Evolutionary conservation across 2,113 vertebrate species (phyloP), one percentile per base, ranked within the genome.

Genomic region (Sinocyclocheilus anshuiensis): DNA sequence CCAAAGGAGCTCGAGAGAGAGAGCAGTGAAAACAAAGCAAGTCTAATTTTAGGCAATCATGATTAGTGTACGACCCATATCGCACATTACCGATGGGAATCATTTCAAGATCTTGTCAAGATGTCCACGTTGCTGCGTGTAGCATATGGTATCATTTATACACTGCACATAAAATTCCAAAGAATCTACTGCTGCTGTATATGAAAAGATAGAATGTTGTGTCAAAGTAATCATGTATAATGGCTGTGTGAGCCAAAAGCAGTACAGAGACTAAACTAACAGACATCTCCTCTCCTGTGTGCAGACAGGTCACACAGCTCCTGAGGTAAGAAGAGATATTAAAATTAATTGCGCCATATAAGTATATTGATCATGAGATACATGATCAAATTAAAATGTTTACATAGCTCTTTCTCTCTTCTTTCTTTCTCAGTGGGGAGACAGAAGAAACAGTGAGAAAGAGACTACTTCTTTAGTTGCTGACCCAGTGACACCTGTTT

Each of bases 401-500:
- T 53, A 16, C 15, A 53, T 53, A 53, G 4, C 53, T 55, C 20
- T 42, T 42, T 12, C 36, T 74, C 0, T n/a, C 10, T 45, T 74
- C 20, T 22, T 45, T n/a, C 36, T 74, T 74, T 22, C 71, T 74
- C 20, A 74, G 36, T 36, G 50, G 53, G 50, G 1, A 53, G 48
- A 33, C 11, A 26, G 11, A 48, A 77, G 6, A 33, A 24, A 16
- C 24, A 33, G 16, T 12, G 45, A 10, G 9, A 42, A 42, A 45
- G 76, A 57, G 10, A 39, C 1, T 12, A 36, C 18, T 57, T 78
- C 26, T 24, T 0, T 63, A 15, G 33, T 15, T 42, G 45, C 85
- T 91, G 93, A 92, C 91, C 91, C 86, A 57, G 33, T 92, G 91
- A 92, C 92, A 92, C 90, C 91, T 93, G 88, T 89, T 87, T 89